Conservation (phyloP, 2,888 invertebrate genomes). For the Anorthoa munda region DNA sequence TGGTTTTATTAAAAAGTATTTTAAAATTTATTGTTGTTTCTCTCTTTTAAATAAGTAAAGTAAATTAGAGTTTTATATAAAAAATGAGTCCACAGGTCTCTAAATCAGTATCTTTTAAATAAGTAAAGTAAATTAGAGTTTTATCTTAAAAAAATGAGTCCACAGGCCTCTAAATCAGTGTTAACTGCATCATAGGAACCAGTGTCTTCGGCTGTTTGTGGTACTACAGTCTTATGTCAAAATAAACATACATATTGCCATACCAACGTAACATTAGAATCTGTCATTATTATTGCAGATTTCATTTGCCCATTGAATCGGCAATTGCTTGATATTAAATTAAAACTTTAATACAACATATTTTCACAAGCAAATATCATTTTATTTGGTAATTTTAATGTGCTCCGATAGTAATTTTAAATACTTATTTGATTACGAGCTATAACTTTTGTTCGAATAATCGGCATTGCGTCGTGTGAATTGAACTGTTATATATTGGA, state of each 20-base stretch:
- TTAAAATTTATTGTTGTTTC: too few relatives aligned
- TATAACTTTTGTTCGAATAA: neutral
- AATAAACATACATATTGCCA: neutral
- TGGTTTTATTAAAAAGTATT: too few relatives aligned
- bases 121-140: too few relatives aligned
- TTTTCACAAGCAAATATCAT: constrained; percentile 11
- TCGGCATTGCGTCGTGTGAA: neutral
- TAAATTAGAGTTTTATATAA: too few relatives aligned
- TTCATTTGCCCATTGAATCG: constrained; percentile 5
- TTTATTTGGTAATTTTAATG: constrained; percentile 5
- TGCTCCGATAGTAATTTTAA: constrained; percentile 4
- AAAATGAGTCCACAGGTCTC: too few relatives aligned
- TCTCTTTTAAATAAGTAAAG: too few relatives aligned
- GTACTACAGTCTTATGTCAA: too few relatives aligned
- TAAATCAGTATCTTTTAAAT: too few relatives aligned
- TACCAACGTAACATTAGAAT: neutral
- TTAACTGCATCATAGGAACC: too few relatives aligned
- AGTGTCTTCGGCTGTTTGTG: too few relatives aligned
- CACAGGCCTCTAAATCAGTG: too few relatives aligned
- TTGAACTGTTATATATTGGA: neutral
- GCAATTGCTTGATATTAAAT: constrained; percentile 14
- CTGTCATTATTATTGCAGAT: neutral
- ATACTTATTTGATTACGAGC: constrained; percentile 12
- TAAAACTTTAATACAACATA: constrained; percentile 8
- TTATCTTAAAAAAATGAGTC: too few relatives aligned